These are phyloP conservation scores for Syngnathus rostellatus DNA, from an alignment of 2,797 vertebrate species.

Conservation along the genomic window DNA sequence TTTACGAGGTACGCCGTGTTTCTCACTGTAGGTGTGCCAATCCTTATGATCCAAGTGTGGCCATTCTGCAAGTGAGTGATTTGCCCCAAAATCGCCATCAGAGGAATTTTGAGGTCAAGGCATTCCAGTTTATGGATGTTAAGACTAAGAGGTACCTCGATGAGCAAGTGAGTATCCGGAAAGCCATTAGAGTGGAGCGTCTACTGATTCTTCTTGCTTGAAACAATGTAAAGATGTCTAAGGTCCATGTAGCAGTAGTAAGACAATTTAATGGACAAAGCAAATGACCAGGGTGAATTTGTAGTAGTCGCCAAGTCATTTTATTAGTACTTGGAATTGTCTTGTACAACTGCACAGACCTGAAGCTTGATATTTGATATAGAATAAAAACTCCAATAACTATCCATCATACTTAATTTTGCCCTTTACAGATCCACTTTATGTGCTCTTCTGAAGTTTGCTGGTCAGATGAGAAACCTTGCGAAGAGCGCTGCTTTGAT, in stretches of 20 bases:
- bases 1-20: neutral
- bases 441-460: constrained; percentile 71
- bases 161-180: constrained; percentile 55
- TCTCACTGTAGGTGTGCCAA: constrained; percentile 57
- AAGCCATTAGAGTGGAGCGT: too few relatives aligned
- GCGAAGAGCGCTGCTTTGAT: constrained; percentile 59
- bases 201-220: too few relatives aligned
- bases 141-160: constrained; percentile 51
- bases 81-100: constrained; percentile 25
- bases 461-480: constrained; percentile 34
- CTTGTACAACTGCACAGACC: too few relatives aligned
- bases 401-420: neutral
- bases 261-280: too few relatives aligned
- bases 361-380: neutral
- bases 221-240: too few relatives aligned
- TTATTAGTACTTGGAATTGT: too few relatives aligned
- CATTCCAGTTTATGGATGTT: constrained; percentile 66
- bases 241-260: too few relatives aligned
- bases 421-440: constrained; percentile 62
- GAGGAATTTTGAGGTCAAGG: constrained; percentile 54
- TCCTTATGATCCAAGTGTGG: constrained; percentile 37
- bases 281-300: too few relatives aligned
- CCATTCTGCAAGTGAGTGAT: constrained; percentile 38
- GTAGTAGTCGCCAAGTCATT: too few relatives aligned
- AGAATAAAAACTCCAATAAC: neutral